Evolutionary conservation across 2,113 vertebrate species (phyloP), one percentile per base, ranked within the genome.

Genomic region (Psittacus erithacus): DNA sequence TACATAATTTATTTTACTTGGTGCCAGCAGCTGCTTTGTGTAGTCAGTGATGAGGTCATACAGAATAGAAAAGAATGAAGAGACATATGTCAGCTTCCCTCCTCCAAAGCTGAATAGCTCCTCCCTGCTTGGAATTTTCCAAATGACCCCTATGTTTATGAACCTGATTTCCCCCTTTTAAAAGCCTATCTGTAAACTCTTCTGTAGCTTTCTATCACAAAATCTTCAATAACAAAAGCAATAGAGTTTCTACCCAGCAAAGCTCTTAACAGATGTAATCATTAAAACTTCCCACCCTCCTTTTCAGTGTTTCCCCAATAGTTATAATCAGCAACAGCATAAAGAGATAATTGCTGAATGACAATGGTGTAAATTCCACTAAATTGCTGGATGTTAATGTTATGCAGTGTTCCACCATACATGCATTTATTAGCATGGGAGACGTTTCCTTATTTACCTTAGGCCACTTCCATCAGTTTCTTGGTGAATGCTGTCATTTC

Each of bases 401-500:
- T 93, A 39, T 47, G 62, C 85, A 94, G 70, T 7, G 8, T 59
- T 87, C 84, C 77, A 77, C 31, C 38, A 84, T n/a, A 80, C 38
- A 38, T 64, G 11, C 55, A 88, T 94, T 93, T 95, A 96, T 97
- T 96, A 90, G 80, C 52, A 78, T 65, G 87, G 82, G 69, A 97
- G 59, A 67, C 44, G 73, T 93, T 96, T 91, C 80, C 70, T 91
- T 46, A 76, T 79, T 97, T 90, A 93, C 95, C 90, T 97, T 87
- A 70, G 92, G 73, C 90, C 68, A 93, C 87, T 95, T 97, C 82
- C 88, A 92, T 94, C 83, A 93, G 44, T 94, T 97, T 95, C 96
- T 95, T 96, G 92, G 86, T 95, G 82, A 73, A 82, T 81, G 88
- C 90, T 96, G 78, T 95, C 73, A 92, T 92, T 96, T 97, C 90